Conservation (phyloP, 2,888 invertebrate genomes). For the Villa cingulata region DNA sequence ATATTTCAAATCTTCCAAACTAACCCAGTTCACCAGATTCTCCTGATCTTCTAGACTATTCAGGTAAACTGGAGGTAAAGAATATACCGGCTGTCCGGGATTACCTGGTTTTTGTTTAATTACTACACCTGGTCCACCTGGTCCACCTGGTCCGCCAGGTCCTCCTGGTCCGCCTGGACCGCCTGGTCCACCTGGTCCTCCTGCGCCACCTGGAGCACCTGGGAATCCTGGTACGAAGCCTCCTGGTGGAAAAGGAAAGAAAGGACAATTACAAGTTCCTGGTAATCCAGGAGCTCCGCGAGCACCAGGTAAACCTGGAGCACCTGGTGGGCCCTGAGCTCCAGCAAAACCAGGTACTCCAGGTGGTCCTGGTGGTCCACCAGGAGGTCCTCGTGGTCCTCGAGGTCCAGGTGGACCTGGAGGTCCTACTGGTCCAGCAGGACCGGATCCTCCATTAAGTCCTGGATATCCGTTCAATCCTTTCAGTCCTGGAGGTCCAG, state of each 20-base stretch:
- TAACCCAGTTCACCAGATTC: no score
- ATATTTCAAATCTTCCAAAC: no score
- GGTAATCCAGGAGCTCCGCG: conserved; percentile 42
- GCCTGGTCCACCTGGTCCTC: background rate
- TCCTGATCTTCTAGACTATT: no score
- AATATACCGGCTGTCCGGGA: no score
- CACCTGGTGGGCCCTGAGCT: conserved; percentile 19
- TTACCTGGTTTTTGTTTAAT: background rate
- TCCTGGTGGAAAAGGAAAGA: conserved; percentile 25
- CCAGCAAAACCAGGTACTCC: background rate
- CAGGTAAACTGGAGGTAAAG: no score
- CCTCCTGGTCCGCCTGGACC: background rate
- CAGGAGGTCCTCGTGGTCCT: background rate
- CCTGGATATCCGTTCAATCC: conserved; percentile 1
- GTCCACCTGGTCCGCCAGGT: background rate
- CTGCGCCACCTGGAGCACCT: background rate
- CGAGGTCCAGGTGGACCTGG: background rate
- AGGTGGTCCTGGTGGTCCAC: background rate
- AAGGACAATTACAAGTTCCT: conserved; percentile 38
- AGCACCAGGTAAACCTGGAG: conserved; percentile 39
- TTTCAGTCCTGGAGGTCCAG: background rate
- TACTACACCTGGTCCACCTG: background rate
- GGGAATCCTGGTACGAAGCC: background rate
- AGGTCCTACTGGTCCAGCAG: background rate
- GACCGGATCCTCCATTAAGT: background rate